Conservation (phyloP, 2,113 vertebrate genomes). For the Onychostoma macrolepis region DNA sequence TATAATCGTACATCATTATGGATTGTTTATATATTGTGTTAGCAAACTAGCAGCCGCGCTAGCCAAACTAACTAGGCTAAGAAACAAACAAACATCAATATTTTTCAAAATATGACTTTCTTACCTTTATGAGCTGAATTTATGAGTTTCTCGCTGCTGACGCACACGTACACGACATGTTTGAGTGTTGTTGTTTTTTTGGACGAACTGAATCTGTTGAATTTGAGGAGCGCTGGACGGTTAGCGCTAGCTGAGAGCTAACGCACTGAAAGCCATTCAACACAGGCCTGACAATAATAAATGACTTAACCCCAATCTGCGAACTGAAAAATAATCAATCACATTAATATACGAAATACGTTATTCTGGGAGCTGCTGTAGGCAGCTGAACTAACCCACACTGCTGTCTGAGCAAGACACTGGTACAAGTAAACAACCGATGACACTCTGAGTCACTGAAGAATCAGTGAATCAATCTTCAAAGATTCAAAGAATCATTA, state of each 20-base stretch:
- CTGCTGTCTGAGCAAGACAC: not conserved
- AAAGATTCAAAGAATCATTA: not conserved
- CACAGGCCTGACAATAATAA: conserved; percentile 7
- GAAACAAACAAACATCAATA: not conserved
- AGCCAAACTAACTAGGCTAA: conserved; percentile 3
- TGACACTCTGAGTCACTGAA: conserved; percentile 10
- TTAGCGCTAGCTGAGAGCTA: conserved; percentile 43
- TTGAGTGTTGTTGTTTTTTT: conserved; percentile 27
- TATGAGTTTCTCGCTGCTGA: conserved; percentile 57
- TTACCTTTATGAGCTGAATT: conserved; percentile 65
- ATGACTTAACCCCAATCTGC: not conserved
- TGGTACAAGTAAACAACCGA: conserved; percentile 24
- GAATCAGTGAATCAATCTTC: not conserved
- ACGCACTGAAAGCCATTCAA: conserved; percentile 29
- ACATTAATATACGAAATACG: not conserved
- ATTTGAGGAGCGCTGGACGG: conserved; percentile 15
- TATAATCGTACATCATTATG: not conserved
- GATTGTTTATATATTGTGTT: not conserved
- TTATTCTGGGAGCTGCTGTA: not conserved
- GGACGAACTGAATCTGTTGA: not conserved
- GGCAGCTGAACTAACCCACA: not conserved
- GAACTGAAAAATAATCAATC: not conserved
- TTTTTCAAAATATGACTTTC: not conserved
- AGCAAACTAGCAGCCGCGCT: not conserved
- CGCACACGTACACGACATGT: conserved; percentile 64